Evolutionary conservation across 2,113 vertebrate genomes (phyloP).

Genomic region (Pteropus alecto): DNA sequence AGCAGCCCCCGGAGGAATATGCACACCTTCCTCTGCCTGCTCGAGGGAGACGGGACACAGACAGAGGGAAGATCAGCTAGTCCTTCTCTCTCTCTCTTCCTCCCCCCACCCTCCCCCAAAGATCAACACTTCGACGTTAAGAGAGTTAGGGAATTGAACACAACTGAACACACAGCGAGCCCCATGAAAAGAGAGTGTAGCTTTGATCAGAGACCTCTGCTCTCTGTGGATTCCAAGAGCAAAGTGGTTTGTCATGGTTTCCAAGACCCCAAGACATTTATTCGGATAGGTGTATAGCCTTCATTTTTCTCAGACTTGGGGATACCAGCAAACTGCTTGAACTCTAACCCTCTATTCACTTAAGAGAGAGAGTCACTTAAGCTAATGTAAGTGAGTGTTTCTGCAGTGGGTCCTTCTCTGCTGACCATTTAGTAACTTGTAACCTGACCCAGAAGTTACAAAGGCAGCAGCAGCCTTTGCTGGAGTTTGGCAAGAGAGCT

Average conservation of each 20-base stretch:
- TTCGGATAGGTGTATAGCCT: not conserved
- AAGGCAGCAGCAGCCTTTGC: not conserved
- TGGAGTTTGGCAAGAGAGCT: not conserved
- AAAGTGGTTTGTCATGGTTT: not conserved
- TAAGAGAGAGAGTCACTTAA: not conserved
- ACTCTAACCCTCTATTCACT: not conserved
- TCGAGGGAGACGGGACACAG: not conserved
- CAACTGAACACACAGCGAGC: not conserved
- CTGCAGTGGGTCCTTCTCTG: not conserved
- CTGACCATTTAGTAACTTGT: not conserved
- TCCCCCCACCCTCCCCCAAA: not conserved
- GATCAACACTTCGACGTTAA: not conserved
- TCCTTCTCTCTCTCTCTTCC: not conserved
- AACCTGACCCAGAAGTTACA: not conserved
- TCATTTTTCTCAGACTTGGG: not conserved
- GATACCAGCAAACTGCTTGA: not conserved
- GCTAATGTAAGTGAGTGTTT: not conserved
- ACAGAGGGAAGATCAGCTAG: not conserved
- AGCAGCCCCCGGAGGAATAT: not conserved
- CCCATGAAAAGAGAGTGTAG: not conserved
- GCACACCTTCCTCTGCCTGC: not conserved
- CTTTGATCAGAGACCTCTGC: not conserved
- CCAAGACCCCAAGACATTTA: not conserved
- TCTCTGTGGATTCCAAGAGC: not conserved
- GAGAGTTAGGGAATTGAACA: not conserved